A percentile compares a stretch with the other conserved stretches of the same genome.
Conservation (phyloP, 2,797 vertebrate species). For the Heliangelus exortis region DNA sequence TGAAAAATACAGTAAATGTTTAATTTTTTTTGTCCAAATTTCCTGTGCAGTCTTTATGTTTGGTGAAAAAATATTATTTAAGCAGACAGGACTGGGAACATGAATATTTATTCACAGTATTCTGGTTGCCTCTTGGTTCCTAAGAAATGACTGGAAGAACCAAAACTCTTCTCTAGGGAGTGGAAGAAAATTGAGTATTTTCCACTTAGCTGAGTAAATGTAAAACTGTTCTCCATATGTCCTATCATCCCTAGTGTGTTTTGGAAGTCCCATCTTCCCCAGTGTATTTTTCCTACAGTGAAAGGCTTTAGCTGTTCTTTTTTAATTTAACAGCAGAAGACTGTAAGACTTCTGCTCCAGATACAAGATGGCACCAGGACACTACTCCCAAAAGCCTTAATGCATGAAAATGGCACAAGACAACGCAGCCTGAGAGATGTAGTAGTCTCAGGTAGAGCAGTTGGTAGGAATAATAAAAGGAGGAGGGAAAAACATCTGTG, state of each 20-base stretch:
- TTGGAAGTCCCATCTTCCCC: not conserved
- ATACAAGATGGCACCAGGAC: not conserved
- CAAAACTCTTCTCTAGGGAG: not conserved
- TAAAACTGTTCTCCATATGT: not conserved
- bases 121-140: not conserved
- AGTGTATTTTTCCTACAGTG: not conserved
- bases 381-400: not conserved
- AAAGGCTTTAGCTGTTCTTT: not conserved
- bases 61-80: not conserved
- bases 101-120: not conserved
- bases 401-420: not conserved
- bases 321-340: not conserved
- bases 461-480: not conserved
- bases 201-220: not conserved
- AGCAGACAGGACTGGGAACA: not conserved
- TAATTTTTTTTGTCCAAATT: not conserved
- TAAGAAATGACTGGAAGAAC: not conserved
- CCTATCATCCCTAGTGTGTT: not conserved
- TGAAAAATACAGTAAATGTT: slow-evolving; percentile 1
- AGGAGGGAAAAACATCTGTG: not conserved
- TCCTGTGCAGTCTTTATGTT: not conserved
- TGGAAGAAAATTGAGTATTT: not conserved
- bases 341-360: not conserved
- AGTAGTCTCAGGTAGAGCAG: not conserved
- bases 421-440: not conserved